Evolutionary conservation across 2,888 invertebrate species (phyloP).

Genomic region (Neoscelio sp.): DNA sequence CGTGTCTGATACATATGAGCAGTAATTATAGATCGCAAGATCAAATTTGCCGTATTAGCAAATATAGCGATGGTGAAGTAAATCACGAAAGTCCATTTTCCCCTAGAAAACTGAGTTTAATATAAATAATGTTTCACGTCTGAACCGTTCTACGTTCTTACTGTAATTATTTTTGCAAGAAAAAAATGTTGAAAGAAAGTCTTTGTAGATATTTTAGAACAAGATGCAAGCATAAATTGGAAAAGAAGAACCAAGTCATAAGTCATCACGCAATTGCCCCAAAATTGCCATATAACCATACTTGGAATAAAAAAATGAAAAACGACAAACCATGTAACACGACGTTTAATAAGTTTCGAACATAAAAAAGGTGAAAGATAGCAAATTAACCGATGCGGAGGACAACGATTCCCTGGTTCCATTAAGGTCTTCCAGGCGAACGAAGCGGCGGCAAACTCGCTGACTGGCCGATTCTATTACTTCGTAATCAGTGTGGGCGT

Average conservation of each 20-base stretch:
- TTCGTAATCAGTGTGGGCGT: conserved; percentile 77
- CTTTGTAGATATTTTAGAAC: no score
- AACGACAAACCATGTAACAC: not conserved
- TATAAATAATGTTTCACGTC: no score
- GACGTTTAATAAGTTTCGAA: conserved; percentile 18
- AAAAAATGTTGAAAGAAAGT: no score
- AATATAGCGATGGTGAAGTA: conserved; percentile 4
- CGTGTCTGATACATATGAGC: conserved; percentile 83
- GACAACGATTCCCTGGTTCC: conserved; percentile 73
- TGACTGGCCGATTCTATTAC: conserved; percentile 75
- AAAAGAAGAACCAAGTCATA: no score
- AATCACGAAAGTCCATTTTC: conserved; percentile 50
- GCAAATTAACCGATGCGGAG: conserved; percentile 67
- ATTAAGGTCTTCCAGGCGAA: conserved; percentile 67
- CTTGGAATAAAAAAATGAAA: not conserved
- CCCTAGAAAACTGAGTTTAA: no score
- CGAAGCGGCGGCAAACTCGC: conserved; percentile 43
- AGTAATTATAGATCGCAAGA: conserved; percentile 69
- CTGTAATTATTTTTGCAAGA: no score
- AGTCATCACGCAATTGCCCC: no score
- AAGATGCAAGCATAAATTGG: no score
- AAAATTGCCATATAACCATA: no score
- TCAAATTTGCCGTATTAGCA: conserved; percentile 51
- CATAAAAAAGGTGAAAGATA: conserved; percentile 52
- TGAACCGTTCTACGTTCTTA: no score